Base-by-base conservation (phyloP, 2,888 invertebrate species). In the Oegoconia quadripuncta region DNA sequence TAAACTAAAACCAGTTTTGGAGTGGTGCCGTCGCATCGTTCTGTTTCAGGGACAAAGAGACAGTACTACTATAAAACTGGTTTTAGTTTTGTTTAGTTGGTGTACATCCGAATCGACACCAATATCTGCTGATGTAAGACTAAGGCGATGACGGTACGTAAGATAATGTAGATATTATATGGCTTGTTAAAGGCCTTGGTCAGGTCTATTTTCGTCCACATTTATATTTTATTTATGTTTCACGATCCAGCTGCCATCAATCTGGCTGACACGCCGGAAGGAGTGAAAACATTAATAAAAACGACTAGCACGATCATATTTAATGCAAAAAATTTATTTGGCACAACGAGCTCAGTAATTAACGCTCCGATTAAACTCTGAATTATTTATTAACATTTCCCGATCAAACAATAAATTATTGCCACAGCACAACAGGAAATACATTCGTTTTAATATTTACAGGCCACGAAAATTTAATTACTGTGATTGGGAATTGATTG, bases 331-430 rank as follows among this genome's bases (percentile, higher is more conserved):
- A 44, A 23, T 23, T 23, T 9, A 23, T 23, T 23, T 23, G 23
- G n/a, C 23, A 9, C 23, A n/a, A n/a, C n/a, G 9, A 9, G 7
- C 27, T 13, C 23, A 29, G 31, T 64, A 67, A 74, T 74, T 74
- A 74, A 61, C 64, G 66, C 53, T 49, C 47, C 61, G 61, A 70
- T 74, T 73, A 70, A 63, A 67, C 45, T 56, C 57, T 67, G 68
- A 68, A 74, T 67, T 64, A 69, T 70, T 66, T 66, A 73, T 70
- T 62, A 64, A 58, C 52, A 59, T 63, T 61, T 55, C 55, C 61
- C 58, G 60, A 64, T 50, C 50, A 52, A 52, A 50, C 42, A 41
- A 37, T 46, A 46, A 51, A 48, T 57, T 55, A 52, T 56, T 41
- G 36, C 44, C 42, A 31, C 48, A 48, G 55, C 55, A 47, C 33